Base-by-base conservation (phyloP, 2,797 vertebrate genomes). In the Luscinia megarhynchos region DNA sequence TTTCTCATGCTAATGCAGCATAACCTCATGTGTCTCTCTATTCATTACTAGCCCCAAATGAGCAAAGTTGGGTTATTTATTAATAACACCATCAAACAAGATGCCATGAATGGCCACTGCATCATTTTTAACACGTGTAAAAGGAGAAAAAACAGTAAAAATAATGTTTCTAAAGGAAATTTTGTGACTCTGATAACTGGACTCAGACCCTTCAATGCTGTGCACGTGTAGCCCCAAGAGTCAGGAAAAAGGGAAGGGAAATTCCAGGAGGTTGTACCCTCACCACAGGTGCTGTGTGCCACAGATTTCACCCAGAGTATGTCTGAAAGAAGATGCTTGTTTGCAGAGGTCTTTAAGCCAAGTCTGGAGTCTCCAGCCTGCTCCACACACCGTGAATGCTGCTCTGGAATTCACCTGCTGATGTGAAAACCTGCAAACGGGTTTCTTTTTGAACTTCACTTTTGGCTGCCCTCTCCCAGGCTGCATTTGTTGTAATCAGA, bases 401-500 rank as follows among this genome's bases (percentile, higher is more conserved):
- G 26, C 34, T 61, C 61, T 61, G 38, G 18, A 68, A 64, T 5
- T 23, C 24, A 36, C 4, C 12, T 0, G 45, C n/a, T 12, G 38
- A 64, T 6, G 26, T 61, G 50, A 16, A 51, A 51, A 51, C 50
- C 48, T 51, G 32, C 45, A 59, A 70, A 32, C 36, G 19, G 68
- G 10, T 55, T 75, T 74, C 32, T 48, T 41, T 54, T 27, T 24
- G n/a, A 26, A 38, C 16, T 23, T 23, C 3, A 4, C 11, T 64
- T 67, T 6, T 58, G 38, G 19, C 15, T 73, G 40, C 53, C 11
- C 50, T 53, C 34, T 63, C 7, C 12, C 26, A 32, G 45, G 50
- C 26, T n/a, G 1, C 0, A 0, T 24, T 51, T 59, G 40, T 21
- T 23, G 15, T 16, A 12, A 32, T 26, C 51, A 58, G 53, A 32